Evolutionary conservation across 2,113 vertebrate species (phyloP).

Genomic region (Pelecanus crispus): DNA sequence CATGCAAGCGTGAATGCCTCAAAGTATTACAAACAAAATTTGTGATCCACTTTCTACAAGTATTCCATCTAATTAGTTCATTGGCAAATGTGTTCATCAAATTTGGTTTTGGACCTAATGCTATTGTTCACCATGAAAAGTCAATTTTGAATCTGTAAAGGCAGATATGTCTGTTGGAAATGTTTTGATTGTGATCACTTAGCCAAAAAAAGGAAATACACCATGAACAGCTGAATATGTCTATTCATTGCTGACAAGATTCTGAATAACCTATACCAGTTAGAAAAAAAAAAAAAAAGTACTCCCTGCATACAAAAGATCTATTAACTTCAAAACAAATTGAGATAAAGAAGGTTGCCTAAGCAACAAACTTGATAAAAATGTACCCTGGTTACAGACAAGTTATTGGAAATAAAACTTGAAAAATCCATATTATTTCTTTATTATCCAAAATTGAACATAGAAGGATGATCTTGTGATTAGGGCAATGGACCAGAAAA

Average conservation of each 20-base stretch:
- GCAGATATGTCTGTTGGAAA: background rate
- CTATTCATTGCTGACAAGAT: background rate
- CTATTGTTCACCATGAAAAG: background rate
- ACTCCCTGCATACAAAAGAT: background rate
- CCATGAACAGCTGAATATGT: background rate
- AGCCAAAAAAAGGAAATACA: background rate
- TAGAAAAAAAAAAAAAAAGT: too few relatives aligned
- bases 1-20: background rate
- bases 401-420: background rate
- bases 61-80: background rate
- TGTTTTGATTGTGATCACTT: background rate
- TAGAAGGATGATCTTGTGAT: background rate
- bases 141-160: background rate
- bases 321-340: background rate
- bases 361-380: background rate
- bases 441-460: background rate
- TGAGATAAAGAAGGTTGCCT: background rate
- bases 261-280: background rate
- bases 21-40: background rate
- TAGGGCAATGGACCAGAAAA: background rate
- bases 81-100: background rate
- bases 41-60: background rate
- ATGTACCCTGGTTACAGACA: background rate
- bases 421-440: conserved; percentile 9
- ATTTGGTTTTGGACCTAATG: background rate